Base-by-base conservation (phyloP, 2,888 invertebrate genomes). In the Parnassius mnemosyne region DNA sequence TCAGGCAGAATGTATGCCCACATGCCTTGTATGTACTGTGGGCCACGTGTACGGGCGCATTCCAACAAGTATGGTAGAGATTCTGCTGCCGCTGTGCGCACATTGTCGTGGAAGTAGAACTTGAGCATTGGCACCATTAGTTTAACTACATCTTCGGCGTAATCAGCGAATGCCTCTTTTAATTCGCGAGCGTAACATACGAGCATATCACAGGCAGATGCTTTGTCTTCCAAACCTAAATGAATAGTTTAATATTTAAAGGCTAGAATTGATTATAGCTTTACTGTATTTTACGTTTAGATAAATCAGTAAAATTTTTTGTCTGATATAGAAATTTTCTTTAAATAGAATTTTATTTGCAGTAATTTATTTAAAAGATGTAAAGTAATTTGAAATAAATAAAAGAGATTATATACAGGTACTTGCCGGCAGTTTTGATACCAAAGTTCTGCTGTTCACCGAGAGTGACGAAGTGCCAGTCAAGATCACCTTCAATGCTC, bases 401-500 rank as follows among this genome's bases (percentile, higher is more conserved):
- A 34, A 34, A 34, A 34, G 34, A 34, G 34, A 34, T 34, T 7
- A 3, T 34, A 46, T n/a, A 46, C 12, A n/a, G 13, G 20, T 50
- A 10, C 62, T 58, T 77, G 93, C 94, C 97, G 57, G 97, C 96
- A 55, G 98, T 98, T 78, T 96, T 94, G 66, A 98, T 97, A 65
- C 98, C 98, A 80, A 98, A 97, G 84, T 97, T 98, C 84, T 98
- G 97, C 83, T 97, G 97, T 79, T 98, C 98, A 13, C 98, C 98
- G 3, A 98, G 92, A 3, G 96, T 96, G 52, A 98, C 96, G 85
- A 98, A 98, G 80, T 98, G 97, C 98, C 98, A 98, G 78, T 98
- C 98, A 11, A 96, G 93, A 79, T 97, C 97, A 43, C 95, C 95
- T 75, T 97, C 97, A 58, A 97, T 94, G 50, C 95, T 95, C 79